A percentile compares a stretch with the other conserved stretches of the same genome.
Evolutionary conservation across 37 sponge, comb jelly and placozoan species (phyloP).

Genomic region (Cliona cf. orientalis): DNA sequence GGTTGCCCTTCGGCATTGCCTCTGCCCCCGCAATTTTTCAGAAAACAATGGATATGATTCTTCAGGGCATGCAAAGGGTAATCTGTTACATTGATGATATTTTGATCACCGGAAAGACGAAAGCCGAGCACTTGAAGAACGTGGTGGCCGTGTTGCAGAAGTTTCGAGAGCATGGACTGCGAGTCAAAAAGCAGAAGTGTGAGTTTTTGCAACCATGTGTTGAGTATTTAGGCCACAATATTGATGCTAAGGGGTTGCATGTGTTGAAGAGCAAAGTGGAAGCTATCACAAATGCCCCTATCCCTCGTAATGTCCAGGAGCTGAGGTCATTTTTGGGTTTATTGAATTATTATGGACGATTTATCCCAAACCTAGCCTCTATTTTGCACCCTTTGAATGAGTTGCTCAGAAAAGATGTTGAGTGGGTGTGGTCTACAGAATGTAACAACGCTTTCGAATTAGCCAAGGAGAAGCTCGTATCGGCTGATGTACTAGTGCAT

Average conservation of each 20-base stretch:
- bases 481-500: conserved; percentile 31
- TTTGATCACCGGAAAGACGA: too few relatives aligned
- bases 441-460: conserved; percentile 27
- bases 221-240: conserved; percentile 32
- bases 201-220: conserved; percentile 16
- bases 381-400: conserved; percentile 38
- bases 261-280: conserved; percentile 8
- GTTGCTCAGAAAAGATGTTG: neutral
- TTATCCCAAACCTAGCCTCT: conserved; percentile 37
- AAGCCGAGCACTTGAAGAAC: conserved; percentile 20
- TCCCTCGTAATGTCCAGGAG: conserved; percentile 27
- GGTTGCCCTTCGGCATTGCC: conserved; percentile 44
- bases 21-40: conserved; percentile 53
- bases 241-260: conserved; percentile 45
- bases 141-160: conserved; percentile 31
- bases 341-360: conserved; percentile 48
- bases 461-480: conserved; percentile 24
- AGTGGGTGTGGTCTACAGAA: conserved; percentile 39
- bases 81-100: too few relatives aligned
- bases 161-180: conserved; percentile 26
- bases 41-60: conserved; percentile 25
- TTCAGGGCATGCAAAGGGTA: conserved; percentile 35
- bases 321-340: conserved; percentile 55
- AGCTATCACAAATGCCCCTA: conserved; percentile 33
- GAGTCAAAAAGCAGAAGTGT: conserved; percentile 33